phyloP scores from a whole-genome alignment of 2,797 vertebrate genomes.

The Ispidina picta region DNA sequence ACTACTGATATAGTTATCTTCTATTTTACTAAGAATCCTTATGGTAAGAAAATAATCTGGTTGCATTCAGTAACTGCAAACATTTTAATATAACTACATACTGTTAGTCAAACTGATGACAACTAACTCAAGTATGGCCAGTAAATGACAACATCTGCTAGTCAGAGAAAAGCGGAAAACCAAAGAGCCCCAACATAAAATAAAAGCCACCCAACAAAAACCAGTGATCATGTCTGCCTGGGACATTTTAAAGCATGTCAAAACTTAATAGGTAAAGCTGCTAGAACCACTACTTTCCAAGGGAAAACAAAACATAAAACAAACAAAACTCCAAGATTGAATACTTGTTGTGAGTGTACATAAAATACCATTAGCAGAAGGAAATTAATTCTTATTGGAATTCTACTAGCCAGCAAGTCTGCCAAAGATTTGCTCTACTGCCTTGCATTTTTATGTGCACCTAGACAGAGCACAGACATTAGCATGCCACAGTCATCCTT shows the following conservation, averaged over 20 bases:
- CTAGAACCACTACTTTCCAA: background rate
- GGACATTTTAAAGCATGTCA: background rate
- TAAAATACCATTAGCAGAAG: background rate
- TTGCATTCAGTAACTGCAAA: slow-evolving; percentile 17
- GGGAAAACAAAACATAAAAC: rapidly evolving
- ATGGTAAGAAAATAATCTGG: background rate
- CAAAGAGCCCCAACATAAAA: background rate
- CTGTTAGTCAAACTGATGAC: slow-evolving; percentile 14
- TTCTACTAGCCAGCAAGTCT: background rate
- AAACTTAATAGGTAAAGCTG: background rate
- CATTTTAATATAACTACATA: background rate
- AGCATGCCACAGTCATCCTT: background rate
- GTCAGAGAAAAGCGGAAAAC: background rate
- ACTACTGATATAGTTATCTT: background rate
- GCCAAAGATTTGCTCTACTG: background rate
- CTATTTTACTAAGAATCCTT: slow-evolving; percentile 2
- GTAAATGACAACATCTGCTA: background rate
- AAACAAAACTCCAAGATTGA: rapidly evolving
- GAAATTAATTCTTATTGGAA: background rate
- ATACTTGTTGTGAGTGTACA: background rate
- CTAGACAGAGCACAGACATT: background rate
- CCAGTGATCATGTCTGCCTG: background rate
- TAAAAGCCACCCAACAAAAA: background rate
- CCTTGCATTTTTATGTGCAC: background rate
- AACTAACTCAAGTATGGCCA: background rate